Base-by-base conservation (phyloP, 2,113 vertebrate genomes). In the Machaerirhynchus nigripectus region DNA sequence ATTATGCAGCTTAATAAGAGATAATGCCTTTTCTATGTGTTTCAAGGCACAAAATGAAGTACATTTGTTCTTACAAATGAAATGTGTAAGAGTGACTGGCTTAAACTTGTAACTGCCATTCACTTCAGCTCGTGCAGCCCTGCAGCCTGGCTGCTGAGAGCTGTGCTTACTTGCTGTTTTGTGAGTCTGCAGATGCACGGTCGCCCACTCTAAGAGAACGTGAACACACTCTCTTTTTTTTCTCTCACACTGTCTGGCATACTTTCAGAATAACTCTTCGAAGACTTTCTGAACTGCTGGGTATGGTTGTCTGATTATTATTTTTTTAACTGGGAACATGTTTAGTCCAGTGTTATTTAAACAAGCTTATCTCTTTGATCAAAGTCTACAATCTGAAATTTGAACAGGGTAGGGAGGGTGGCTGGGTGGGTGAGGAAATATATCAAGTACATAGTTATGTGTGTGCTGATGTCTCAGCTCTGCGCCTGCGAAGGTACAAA, bases 351-450 rank as follows among this genome's bases (percentile, higher is more conserved):
- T 71, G 74, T 96, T 95, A 88, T 97, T 97, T 96, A 96, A 97
- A 97, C 96, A 97, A 90, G 90, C 94, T 98, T 97, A 97, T 97
- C 97, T 97, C 94, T 94, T 92, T 91, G 96, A 96, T 95, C 92
- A 95, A 95, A 96, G 96, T 97, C 97, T 97, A 88, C 90, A 64
- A 95, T 86, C 71, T 96, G 95, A 96, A 95, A 97, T 97, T 97
- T 95, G 93, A 92, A 96, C 89, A 49, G 93, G 85, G 81, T 90
- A 91, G 93, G 40, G 75, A 97, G 92, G 67, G 40, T 78, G 71
- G 44, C 52, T 77, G 87, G 78, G 78, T 76, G 88, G 83, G 86
- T 94, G 95, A 90, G 81, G 94, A 91, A 87, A 78, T 93, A 77
- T 87, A 73, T 95, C 79, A 92, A 83, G 84, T 87, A 61, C 83